Evolutionary conservation across 2,797 vertebrate genomes (phyloP), one percentile per base, ranked within the genome.

Genomic region (Nannoperca australis): DNA sequence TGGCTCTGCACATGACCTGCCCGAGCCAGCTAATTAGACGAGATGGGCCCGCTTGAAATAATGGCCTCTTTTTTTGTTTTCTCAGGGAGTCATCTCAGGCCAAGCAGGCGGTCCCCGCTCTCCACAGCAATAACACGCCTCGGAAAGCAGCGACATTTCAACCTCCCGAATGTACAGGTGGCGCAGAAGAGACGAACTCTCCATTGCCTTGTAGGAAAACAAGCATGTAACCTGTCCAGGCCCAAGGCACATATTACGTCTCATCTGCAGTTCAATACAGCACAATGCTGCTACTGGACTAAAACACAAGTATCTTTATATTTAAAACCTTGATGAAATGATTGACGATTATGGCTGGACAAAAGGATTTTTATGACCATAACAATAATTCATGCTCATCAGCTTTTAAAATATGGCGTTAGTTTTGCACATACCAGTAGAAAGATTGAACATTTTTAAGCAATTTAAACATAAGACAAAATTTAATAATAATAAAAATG

Each of bases 1-100:
- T 81, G 88, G 80, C 79, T 73, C 62, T 47, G 79, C 70, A 87
- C 86, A 86, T 83, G 79, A 89, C 85, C 87, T 81, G 79, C 82
- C 74, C n/a, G 6, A 82, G 79, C 61, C 79, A 72, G 71, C 67
- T 85, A 89, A 91, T 91, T 84, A 90, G 82, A 84, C 70, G 42
- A 78, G 63, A 42, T 76, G 47, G 53, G 51, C 32, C 32, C 17
- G 55, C 65, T 80, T 77, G 76, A 83, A 85, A 84, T 78, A 82
- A 86, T 83, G 66, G 42, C 63, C 71, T 6, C 47, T 15, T 20
- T 59, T 53, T 58, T 51, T 53, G 62, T 36, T 49, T 59, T 70
- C 13, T 65, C 56, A 55, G 38, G 64, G 42, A 85, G 49, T 85
- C 70, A 68, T 84, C 82, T 68, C 53, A 54, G 73, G 67, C 60